Evolutionary conservation across 2,797 vertebrate genomes (phyloP), one percentile per base, ranked within the genome.

Genomic region (Protonibea diacanthus): DNA sequence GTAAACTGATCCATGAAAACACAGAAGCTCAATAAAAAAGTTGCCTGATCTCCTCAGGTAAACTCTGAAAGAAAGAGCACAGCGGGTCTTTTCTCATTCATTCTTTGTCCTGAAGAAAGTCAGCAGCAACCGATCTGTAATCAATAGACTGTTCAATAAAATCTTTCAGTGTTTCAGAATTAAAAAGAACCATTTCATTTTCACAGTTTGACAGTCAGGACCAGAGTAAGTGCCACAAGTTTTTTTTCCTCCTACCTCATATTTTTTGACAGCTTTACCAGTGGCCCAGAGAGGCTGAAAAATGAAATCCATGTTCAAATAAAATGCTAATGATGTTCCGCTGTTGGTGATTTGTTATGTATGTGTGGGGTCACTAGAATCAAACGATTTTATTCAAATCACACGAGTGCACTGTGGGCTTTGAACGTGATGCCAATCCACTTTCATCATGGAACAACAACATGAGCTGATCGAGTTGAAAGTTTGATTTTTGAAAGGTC

Each of bases 1-100:
- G 66, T 62, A 71, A 82, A 90, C 90, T 59, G 81, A 71, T 86
- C 49, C 48, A 52, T 76, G 40, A 78, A 78, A 67, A 80, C 65
- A 71, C 44, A 67, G 21, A 47, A 42, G 21, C 60, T 65, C 17
- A 23, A 15, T 40, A 29, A 63, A 70, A 80, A 78, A 71, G 14
- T 56, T 13, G 17, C 58, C 4, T 53, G 48, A 76, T 80, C 52
- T 52, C 70, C 48, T 65, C 56, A 63, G 71, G 56, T 78, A 38
- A 72, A 59, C 23, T 44, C 48, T 0, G 42, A 17, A 57, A 53
- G 23, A 49, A 12, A 64, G 20, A 67, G 58, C 42, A 13, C 2
- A 18, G 49, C 1, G 3, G 20, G 38, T 66, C 11, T 14, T 71
- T 81, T 48, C 42, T 27, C 33, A 21, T 64, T 85, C 76, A 18